phyloP scores from a whole-genome alignment of 2,113 vertebrate species.

The Butorides virescens region DNA sequence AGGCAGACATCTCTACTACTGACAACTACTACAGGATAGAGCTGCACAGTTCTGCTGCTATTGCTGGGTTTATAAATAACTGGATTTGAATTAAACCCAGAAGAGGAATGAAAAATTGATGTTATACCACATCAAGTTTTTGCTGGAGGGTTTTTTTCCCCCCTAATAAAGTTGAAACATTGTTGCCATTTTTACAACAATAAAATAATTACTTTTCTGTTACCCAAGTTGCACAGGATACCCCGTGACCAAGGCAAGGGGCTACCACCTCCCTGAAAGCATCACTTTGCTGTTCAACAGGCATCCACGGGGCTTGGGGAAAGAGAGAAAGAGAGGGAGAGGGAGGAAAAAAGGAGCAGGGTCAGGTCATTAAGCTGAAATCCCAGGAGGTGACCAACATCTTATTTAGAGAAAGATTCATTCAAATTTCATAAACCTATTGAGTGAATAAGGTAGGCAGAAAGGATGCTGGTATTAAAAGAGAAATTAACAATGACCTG shows the following conservation, averaged over 20 bases:
- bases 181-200: not conserved
- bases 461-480: not conserved
- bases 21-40: not conserved
- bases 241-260: not conserved
- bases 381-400: not conserved
- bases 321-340: too few species aligned
- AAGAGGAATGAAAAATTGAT: not conserved
- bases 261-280: not conserved
- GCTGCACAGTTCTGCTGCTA: not conserved
- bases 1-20: not conserved
- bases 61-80: not conserved
- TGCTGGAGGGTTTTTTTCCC: accelerated
- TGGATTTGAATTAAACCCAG: not conserved
- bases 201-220: not conserved
- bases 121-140: not conserved
- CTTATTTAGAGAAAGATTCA: not conserved
- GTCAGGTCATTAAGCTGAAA: not conserved
- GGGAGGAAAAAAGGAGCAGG: not conserved
- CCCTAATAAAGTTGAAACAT: not conserved
- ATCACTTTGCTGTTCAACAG: not conserved
- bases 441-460: not conserved
- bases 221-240: not conserved
- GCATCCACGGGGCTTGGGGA: accelerated
- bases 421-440: not conserved
- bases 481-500: conserved; percentile 12